Conservation (phyloP, 2,888 invertebrate genomes). For the Drosophila prostipennis region DNA sequence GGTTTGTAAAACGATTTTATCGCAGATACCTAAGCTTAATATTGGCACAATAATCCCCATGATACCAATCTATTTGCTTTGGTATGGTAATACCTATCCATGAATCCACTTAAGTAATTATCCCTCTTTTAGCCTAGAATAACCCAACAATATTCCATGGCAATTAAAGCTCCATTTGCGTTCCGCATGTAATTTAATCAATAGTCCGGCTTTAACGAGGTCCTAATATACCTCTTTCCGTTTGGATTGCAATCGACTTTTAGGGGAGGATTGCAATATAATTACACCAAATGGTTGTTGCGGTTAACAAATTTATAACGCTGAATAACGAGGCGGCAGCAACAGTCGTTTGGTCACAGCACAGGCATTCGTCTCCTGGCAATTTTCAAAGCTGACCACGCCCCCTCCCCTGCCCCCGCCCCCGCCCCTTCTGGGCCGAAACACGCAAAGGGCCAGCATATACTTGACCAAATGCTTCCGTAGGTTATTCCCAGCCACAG, state of each 20-base stretch:
- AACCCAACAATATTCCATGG: conserved; percentile 5
- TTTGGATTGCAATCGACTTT: conserved; percentile 12
- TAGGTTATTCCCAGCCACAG: conserved; percentile 61
- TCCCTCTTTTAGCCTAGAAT: conserved; percentile 1
- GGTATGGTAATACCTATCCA: not conserved
- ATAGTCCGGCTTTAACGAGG: conserved; percentile 18
- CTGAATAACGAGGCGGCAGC: conserved; percentile 48
- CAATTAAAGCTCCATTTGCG: conserved; percentile 24
- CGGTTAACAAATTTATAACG: conserved; percentile 74
- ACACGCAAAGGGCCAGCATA: conserved; percentile 37
- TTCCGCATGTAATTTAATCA: conserved; percentile 17
- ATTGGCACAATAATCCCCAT: no score
- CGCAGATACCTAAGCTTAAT: no score
- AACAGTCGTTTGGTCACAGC: conserved; percentile 17
- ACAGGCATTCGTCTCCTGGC: conserved; percentile 30
- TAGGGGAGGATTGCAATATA: conserved; percentile 51
- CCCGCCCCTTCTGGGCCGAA: conserved; percentile 3
- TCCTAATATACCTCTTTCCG: conserved; percentile 25
- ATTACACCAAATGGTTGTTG: conserved; percentile 57
- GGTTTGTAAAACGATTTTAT: not conserved
- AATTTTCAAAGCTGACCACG: conserved; percentile 59
- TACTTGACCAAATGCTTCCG: conserved; percentile 70
- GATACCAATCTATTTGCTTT: no score
- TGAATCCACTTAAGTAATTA: conserved; percentile 26
- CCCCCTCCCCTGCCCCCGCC: conserved; percentile 31